Conservation (phyloP, 2,888 invertebrate genomes). For the Athalia cordata region DNA sequence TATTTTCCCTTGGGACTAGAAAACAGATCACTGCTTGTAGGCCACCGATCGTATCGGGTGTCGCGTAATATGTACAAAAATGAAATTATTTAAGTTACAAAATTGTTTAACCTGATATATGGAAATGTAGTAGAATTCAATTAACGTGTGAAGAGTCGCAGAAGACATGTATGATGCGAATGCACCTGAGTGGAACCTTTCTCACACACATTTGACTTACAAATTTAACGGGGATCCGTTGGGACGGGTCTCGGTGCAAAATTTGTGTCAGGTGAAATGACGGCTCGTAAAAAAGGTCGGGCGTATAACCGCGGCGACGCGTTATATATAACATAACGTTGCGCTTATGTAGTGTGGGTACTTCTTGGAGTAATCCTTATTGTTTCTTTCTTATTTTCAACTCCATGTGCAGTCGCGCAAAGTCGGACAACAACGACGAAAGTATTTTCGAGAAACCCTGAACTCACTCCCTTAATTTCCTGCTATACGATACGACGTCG, state of each 20-base stretch:
- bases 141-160: no score
- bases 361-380: slow-evolving; percentile 2
- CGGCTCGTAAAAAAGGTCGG: not conserved
- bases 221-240: not conserved
- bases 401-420: not conserved
- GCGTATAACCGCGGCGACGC: not conserved
- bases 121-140: no score
- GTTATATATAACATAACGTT: not conserved
- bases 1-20: not conserved
- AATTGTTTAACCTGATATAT: no score
- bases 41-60: not conserved
- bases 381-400: slow-evolving; percentile 11
- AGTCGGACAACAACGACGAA: not conserved
- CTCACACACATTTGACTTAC: not conserved
- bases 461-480: slow-evolving; percentile 30
- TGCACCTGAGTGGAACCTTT: no score
- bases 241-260: not conserved
- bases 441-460: slow-evolving; percentile 22
- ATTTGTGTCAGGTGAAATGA: slow-evolving; percentile 7
- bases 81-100: no score
- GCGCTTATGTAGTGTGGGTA: not conserved
- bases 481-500: slow-evolving; percentile 31
- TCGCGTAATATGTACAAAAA: no score
- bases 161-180: no score
- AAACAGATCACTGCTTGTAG: slow-evolving; percentile 1